Evolutionary conservation across 2,797 vertebrate species (phyloP), one percentile per base, ranked within the genome.

Genomic region (Acipenser ruthenus): DNA sequence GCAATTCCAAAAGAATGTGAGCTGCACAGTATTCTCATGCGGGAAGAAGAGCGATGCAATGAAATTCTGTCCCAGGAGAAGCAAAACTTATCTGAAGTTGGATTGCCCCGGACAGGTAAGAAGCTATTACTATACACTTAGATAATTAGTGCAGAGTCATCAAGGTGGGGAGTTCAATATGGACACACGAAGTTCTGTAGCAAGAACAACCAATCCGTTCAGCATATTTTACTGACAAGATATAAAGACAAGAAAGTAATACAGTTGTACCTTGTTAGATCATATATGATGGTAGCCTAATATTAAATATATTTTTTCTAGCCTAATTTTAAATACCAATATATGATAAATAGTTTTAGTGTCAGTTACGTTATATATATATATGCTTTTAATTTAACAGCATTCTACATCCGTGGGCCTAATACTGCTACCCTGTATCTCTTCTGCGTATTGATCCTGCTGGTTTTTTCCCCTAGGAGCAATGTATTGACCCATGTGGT

Each of bases 41-140:
- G 75, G 64, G 93, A 93, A 12, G 83, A 79, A 68, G 86, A 92
- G 64, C 84, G 78, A 7, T 94, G 93, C 67, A 68, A 71, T 18
- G 75, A 85, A 50, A 75, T 73, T 6, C 78, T 88, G 1, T 78
- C 78, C 48, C 68, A 74, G 55, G 82, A 86, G 4, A 73, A 68
- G 6, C 70, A 64, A 51, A 83, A 81, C 60, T 79, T 74, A 0
- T 65, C 68, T 37, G 79, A 80, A 79, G 68, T 67, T 73, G 66
- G 6, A 6, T 10, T 37, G 23, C 23, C 23, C 23, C 23, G 23
- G 23, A 37, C 23, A 37, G 23, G 23, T 37, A 4, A 5, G 6
- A 1, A 65, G 65, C 37, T 65, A 37, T 37, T 37, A 2, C 23
- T 37, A 37, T 37, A 18, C 47, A 74, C 75, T 79, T 74, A 48